Base-by-base conservation (phyloP, 2,113 vertebrate species). In the Tor tambroides region DNA sequence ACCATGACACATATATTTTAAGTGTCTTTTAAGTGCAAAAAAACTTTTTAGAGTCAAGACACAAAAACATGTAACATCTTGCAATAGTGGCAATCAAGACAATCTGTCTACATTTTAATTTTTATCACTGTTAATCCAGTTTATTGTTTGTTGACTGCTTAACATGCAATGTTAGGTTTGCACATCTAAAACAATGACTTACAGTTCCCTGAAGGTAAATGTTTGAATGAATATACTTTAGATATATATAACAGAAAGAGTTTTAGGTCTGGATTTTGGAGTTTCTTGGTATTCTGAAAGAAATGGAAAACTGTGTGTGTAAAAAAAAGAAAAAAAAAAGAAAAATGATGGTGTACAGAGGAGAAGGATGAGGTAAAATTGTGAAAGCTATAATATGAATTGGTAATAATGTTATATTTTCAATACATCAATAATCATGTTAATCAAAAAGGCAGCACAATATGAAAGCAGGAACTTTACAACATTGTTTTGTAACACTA, bases 391-490 rank as follows among this genome's bases (percentile, higher is more conserved):
- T 15, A 38, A 35, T 59, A 41, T 41, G 21, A 61, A 59, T 32
- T 81, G 23, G 12, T 43, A 28, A 17, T 26, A 15, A n/a, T 75
- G 23, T 80, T 17, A 8, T 26, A 41, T 5, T 56, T 43, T 17
- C 21, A 67, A 26, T 38, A 76, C 21, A 81, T 56, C 56, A 74
- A 35, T 79, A 21, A 51, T 69, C 54, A 54, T 49, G 2, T 77
- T 76, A 17, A 61, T 80, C 11, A 15, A 12, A 51, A 71, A 76
- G 23, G 9, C 4, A 14, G 69, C 4, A 69, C 80, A 4, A 30
- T 28, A 84, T 74, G 8, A 77, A 69, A 54, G 81, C 30, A 4
- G 32, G 59, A 77, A 85, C 77, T 71, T 28, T 14, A 41, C 17
- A 28, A 63, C 7, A 41, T 72, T 43, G n/a, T 59, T 49, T 38